These are phyloP conservation scores for Sebastes dallii DNA, from an alignment of 2,797 vertebrate species.

Conservation along the genomic window DNA sequence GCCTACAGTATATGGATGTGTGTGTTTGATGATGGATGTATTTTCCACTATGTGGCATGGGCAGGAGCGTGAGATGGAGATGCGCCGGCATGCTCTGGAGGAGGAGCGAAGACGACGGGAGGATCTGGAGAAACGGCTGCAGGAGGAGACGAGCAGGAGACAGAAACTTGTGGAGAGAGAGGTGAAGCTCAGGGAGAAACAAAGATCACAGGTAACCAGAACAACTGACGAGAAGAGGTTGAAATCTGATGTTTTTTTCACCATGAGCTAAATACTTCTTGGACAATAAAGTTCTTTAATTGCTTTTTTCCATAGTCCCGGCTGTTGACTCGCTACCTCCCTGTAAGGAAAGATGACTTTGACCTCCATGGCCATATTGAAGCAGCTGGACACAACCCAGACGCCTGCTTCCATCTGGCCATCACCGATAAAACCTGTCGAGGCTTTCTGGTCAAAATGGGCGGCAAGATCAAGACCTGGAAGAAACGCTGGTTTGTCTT, in stretches of 20 bases:
- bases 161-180: slow-evolving; percentile 96
- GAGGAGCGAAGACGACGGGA: slow-evolving; percentile 92
- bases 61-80: slow-evolving; percentile 94
- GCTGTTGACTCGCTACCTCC: slow-evolving; percentile 93
- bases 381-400: slow-evolving; percentile 91
- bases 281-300: background rate
- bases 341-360: slow-evolving; percentile 92
- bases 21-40: background rate
- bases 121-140: slow-evolving; percentile 91
- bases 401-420: slow-evolving; percentile 92
- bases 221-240: background rate
- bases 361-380: slow-evolving; percentile 92
- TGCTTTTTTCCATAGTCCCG: slow-evolving; percentile 81
- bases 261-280: background rate
- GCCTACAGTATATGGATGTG: background rate
- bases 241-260: background rate
- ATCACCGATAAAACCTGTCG: slow-evolving; percentile 97
- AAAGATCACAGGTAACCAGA: slow-evolving; percentile 88
- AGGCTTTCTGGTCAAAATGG: slow-evolving; percentile 96
- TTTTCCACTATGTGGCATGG: background rate
- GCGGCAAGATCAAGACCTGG: slow-evolving; percentile 98
- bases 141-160: slow-evolving; percentile 93
- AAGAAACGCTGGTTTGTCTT: slow-evolving; percentile 99
- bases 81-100: slow-evolving; percentile 90
- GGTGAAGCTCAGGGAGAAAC: slow-evolving; percentile 94